Conservation (phyloP, 2,113 vertebrate species). For the Erythrocercus mccallii region DNA sequence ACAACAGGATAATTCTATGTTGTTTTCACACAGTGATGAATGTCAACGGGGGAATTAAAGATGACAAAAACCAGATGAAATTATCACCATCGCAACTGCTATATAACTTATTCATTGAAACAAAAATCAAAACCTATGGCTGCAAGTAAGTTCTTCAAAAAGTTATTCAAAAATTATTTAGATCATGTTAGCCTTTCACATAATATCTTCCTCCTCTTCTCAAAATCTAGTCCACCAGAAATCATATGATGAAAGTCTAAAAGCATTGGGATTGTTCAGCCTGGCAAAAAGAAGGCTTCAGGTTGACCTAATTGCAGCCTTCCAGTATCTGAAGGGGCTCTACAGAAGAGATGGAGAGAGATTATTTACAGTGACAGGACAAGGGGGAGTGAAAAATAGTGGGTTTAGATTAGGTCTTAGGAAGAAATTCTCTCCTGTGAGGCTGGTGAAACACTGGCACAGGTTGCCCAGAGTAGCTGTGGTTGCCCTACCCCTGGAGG, state of each 20-base stretch:
- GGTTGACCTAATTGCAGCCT: background rate
- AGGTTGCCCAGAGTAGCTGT: background rate
- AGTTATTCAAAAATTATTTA: background rate
- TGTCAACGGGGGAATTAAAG: background rate
- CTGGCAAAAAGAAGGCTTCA: background rate
- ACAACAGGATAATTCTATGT: background rate
- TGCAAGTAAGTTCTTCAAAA: background rate
- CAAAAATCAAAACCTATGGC: background rate
- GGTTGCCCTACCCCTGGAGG: background rate
- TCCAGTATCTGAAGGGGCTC: background rate
- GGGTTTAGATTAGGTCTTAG: background rate
- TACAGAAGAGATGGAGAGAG: background rate
- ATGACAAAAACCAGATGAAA: background rate
- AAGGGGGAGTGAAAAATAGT: background rate
- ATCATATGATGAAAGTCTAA: accelerated
- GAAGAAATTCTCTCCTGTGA: background rate
- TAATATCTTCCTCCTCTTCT: background rate
- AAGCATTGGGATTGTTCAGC: background rate
- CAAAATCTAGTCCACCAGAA: background rate
- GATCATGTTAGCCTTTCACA: background rate
- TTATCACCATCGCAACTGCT: background rate
- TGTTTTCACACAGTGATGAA: background rate
- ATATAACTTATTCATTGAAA: background rate
- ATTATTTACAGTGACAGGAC: too few relatives aligned
- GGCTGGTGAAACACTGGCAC: background rate